These are phyloP conservation scores for Cheirogaleus medius DNA, from an alignment of 2,113 vertebrate species.

Conservation along the genomic window DNA sequence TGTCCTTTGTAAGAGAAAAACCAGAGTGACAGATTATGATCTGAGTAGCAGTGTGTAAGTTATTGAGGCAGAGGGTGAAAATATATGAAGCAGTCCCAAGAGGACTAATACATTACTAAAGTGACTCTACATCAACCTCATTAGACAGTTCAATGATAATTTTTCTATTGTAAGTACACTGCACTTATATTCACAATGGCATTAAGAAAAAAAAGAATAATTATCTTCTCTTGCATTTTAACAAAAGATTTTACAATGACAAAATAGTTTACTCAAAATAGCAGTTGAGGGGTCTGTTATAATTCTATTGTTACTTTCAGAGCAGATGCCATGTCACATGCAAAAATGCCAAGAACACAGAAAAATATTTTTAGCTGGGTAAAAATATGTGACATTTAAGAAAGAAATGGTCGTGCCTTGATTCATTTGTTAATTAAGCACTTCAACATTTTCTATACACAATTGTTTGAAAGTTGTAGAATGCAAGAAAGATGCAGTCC, in stretches of 20 bases:
- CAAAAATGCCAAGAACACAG: constrained; percentile 72
- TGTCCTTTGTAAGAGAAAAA: constrained; percentile 76
- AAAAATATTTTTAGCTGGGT: constrained; percentile 77
- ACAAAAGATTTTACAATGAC: constrained; percentile 66
- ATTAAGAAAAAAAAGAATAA: constrained; percentile 57
- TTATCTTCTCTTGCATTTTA: constrained; percentile 55
- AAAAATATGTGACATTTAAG: constrained; percentile 79
- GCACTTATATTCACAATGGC: constrained; percentile 50
- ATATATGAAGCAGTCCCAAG: constrained; percentile 43
- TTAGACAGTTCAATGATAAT: constrained; percentile 46
- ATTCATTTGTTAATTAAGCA: constrained; percentile 76
- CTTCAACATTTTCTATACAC: constrained; percentile 57
- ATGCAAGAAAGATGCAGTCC: constrained; percentile 12
- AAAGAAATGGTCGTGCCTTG: constrained; percentile 65
- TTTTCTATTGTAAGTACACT: constrained; percentile 54
- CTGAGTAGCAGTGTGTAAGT: constrained; percentile 67
- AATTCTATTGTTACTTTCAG: constrained; percentile 75
- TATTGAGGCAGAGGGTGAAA: constrained; percentile 53
- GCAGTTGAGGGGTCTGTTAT: constrained; percentile 47
- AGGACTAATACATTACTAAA: constrained; percentile 38
- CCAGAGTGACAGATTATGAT: constrained; percentile 33
- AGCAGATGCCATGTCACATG: constrained; percentile 71
- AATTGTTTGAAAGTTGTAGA: constrained; percentile 46
- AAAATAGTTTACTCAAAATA: constrained; percentile 66
- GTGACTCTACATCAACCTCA: constrained; percentile 37